Base-by-base conservation (phyloP, 37 sponge, comb jelly and placozoan species). In the Tethya wilhelma region DNA sequence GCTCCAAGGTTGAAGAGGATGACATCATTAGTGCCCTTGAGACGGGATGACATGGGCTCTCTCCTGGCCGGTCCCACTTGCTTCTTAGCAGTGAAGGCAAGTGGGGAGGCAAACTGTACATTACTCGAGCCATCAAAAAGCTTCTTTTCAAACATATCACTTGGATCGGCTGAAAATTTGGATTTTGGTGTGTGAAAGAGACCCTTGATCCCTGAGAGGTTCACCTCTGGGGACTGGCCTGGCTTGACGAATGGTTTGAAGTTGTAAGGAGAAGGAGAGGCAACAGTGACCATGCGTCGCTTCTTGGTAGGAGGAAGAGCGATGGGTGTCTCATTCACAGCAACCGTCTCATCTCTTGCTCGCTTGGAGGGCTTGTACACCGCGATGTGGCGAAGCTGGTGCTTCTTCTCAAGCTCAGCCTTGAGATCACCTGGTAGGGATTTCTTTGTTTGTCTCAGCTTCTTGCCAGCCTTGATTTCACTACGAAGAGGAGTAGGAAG, bases 401-500 rank as follows among this genome's bases (percentile, higher is more conserved):
- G 53, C 44, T 79, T 49, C 2, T 28, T 25, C 56, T 89, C 60
- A 65, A 93, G 84, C 26, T 64, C 84, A 38, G 82, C 38, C 26
- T 80, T 43, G 12, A 93, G 76, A 43, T 87, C 87, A 26, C 80
- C 86, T 20, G 90, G 75, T 70, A 90, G 41, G 0, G 67, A 30
- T 30, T 63, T 78, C 68, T 69, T 84, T 49, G 89, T 83, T 34
- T 55, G 19, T 4, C 78, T 59, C 32, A 82, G 64, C 36, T 4
- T 55, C 56, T 38, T 22, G 39, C 65, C 56, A 34, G 71, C 32
- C 76, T 74, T 30, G 49, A 91, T 86, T 33, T 78, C 75, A 2
- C 26, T 70, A 33, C 87, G 74, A 6, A 91, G 67, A 7, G 92
- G 92, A 9, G 92, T 86, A 5, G 79, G 75, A 66, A 91, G 57